phyloP scores from a whole-genome alignment of 30 jellyfish, hydroid and myxozoan species.

The Aurelia aurita complex sp. Pacific region DNA sequence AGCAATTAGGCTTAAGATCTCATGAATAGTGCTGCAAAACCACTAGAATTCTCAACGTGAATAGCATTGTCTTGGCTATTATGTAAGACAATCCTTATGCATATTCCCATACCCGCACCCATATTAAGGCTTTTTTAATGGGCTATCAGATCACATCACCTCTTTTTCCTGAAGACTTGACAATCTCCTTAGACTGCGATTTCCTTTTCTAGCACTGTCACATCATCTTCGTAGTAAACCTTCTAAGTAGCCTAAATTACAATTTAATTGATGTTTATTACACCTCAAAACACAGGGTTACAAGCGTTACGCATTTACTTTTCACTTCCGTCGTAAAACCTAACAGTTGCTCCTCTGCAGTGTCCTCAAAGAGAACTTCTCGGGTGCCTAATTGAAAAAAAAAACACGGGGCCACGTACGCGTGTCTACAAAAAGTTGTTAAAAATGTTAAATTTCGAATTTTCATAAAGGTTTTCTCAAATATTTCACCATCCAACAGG shows the following conservation, averaged over 20 bases:
- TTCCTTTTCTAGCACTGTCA: conserved; percentile 49
- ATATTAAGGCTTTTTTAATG: neutral
- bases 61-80: neutral
- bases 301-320: neutral
- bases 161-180: conserved; percentile 53
- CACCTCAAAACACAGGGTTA: conserved; percentile 30
- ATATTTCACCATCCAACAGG: too few species aligned
- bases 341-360: too few species aligned
- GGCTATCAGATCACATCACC: conserved; percentile 44
- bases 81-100: neutral
- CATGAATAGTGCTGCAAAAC: neutral
- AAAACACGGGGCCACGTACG: too few species aligned
- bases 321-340: too few species aligned
- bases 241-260: conserved; percentile 35
- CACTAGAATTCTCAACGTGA: neutral
- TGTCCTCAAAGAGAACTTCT: neutral
- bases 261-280: conserved; percentile 37
- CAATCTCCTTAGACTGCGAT: conserved; percentile 67
- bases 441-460: too few species aligned
- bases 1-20: neutral
- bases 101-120: conserved; percentile 16
- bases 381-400: conserved; percentile 7
- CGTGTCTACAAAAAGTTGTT: too few species aligned
- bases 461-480: too few species aligned
- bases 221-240: conserved; percentile 42